A percentile compares a stretch with the other conserved stretches of the same genome.
Conservation (phyloP, 2,888 invertebrate genomes). For the Petrolisthes manimaculis region DNA sequence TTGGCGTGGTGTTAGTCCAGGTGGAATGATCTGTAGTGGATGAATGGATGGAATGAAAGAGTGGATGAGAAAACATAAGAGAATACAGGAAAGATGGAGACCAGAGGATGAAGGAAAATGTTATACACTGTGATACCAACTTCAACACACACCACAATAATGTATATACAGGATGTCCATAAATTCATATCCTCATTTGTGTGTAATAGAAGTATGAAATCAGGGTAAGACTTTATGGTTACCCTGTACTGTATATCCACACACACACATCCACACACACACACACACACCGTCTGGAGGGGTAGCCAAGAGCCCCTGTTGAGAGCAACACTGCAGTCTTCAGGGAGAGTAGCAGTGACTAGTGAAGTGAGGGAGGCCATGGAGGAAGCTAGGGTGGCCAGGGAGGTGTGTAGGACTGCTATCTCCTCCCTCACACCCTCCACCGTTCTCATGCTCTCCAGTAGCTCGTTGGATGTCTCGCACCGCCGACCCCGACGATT, state of each 20-base stretch:
- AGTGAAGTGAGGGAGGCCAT: neutral
- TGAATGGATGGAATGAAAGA: neutral
- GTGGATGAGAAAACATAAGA: neutral
- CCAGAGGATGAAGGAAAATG: no score
- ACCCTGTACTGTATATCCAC: no score
- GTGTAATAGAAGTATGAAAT: no score
- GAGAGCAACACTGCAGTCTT: neutral
- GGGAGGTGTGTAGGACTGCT: neutral
- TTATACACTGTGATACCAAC: neutral
- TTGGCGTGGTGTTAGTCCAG: neutral
- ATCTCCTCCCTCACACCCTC: conserved; percentile 13
- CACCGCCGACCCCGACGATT: neutral
- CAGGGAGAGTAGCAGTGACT: neutral
- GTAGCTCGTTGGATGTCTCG: neutral
- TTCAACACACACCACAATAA: neutral
- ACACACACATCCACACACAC: no score
- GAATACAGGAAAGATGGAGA: no score
- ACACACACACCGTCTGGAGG: no score
- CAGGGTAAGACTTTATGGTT: no score
- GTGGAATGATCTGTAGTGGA: conserved; percentile 14
- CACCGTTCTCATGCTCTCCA: neutral
- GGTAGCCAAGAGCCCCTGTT: neutral
- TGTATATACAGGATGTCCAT: neutral
- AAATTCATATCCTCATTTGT: neutral
- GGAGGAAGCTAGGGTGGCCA: neutral